Conservation (phyloP, 2,113 vertebrate species). For the Mystacornis crossleyi region DNA sequence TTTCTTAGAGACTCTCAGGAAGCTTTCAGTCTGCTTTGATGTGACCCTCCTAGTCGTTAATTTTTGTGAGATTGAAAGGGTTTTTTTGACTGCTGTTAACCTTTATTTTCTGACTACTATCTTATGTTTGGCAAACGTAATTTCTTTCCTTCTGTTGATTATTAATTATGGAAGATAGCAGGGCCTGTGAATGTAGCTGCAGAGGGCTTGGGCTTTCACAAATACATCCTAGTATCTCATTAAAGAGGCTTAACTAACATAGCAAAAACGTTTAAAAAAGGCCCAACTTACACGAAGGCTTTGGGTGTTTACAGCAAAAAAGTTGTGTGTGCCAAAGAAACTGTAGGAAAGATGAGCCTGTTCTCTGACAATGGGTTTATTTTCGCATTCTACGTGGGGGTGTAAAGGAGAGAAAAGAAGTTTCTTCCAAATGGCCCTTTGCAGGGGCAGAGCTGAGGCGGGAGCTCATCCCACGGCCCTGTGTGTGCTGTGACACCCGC, state of each 20-base stretch:
- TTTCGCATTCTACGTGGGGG: neutral
- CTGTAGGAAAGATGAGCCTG: neutral
- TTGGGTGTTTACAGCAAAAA: neutral
- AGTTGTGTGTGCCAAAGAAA: neutral
- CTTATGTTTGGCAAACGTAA: neutral
- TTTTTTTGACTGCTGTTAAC: neutral
- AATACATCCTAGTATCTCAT: neutral
- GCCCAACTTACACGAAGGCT: neutral
- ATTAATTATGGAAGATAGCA: neutral
- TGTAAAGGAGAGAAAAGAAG: neutral
- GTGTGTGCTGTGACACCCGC: accelerated
- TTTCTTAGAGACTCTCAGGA: neutral
- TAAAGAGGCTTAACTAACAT: neutral
- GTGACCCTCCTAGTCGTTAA: accelerated
- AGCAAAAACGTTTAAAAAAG: neutral
- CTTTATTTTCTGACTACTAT: neutral
- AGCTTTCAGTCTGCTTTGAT: neutral
- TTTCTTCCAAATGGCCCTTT: neutral
- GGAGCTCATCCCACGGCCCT: neutral
- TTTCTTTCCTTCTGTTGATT: neutral
- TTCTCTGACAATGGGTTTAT: neutral
- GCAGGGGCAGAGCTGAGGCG: neutral
- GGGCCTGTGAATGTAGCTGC: accelerated
- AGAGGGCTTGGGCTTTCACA: neutral
- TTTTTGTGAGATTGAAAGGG: neutral